Base-by-base conservation (phyloP, 1,140 invertebrate genomes). In the Habropoda laboriosa region DNA sequence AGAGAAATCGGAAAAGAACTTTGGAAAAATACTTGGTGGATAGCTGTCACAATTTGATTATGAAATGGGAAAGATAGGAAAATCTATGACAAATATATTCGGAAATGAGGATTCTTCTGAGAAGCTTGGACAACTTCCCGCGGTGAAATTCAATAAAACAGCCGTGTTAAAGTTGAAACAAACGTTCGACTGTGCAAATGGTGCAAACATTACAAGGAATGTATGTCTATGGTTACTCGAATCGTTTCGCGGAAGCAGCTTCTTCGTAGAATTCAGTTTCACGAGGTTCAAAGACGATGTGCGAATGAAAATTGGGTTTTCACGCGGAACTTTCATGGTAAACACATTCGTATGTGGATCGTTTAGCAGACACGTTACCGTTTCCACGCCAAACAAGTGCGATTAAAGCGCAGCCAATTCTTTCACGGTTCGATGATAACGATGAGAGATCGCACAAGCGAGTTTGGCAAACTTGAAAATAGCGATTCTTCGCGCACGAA, bases 311-410 rank as follows among this genome's bases (percentile, higher is more conserved):
- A 87, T 84, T 86, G 67, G 64, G 72, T 67, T 42, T 61, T 77
- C 76, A 57, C 61, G 42, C 71, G 55, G 47, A 83, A 86, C 53
- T 86, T 86, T 83, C 75, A 67, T 40, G 66, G 87, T 88, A 87
- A 88, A 88, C 86, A 88, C 86, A 87, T 88, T 88, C 79, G 79
- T 88, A 88, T 70, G 85, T n/a, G 49, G 77, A 84, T 70, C 79
- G 82, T 82, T 86, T 85, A 85, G 82, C 66, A 80, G 71, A 68
- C 73, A 68, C 73, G 75, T 84, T 81, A 81, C 77, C 83, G 73
- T 80, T 79, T 45, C 67, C 79, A 86, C 80, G 66, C 79, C 84
- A 82, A 84, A 80, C 78, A 78, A 78, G 63, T 70, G 83, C 86
- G 80, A 80, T 82, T 86, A 86, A 86, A 86, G 86, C 85, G 82